These are phyloP conservation scores for Drosophila leontia DNA, from an alignment of 1,140 invertebrate species.

Conservation along the genomic window DNA sequence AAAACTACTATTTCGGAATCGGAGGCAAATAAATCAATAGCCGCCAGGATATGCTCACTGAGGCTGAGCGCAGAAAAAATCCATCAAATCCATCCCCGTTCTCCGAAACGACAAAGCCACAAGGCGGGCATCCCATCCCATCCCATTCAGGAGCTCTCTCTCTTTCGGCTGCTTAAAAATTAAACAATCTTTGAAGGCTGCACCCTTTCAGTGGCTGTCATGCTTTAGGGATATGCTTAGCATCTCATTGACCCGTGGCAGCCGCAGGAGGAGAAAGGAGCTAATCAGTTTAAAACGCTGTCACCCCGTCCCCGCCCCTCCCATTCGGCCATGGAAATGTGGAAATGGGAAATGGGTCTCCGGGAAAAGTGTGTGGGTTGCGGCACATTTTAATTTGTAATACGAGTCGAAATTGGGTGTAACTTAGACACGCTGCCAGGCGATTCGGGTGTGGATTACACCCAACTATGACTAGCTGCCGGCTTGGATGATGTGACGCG, in stretches of 20 bases:
- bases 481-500: slow-evolving; percentile 10
- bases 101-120: slow-evolving; percentile 69
- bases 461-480: slow-evolving; percentile 36
- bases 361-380: slow-evolving; percentile 51
- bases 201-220: slow-evolving; percentile 73
- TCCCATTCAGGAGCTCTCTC: slow-evolving; percentile 19
- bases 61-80: slow-evolving; percentile 50
- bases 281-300: slow-evolving; percentile 78
- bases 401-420: slow-evolving; percentile 82
- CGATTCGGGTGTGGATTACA: slow-evolving; percentile 75
- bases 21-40: slow-evolving; percentile 74
- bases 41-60: slow-evolving; percentile 58
- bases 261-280: slow-evolving; percentile 43
- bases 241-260: slow-evolving; percentile 81
- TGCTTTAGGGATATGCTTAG: slow-evolving; percentile 59
- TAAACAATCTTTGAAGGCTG: slow-evolving; percentile 68
- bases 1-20: slow-evolving; percentile 70
- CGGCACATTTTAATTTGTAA: slow-evolving; percentile 84
- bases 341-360: slow-evolving; percentile 22
- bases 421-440: slow-evolving; percentile 70
- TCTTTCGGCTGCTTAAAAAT: slow-evolving; percentile 66
- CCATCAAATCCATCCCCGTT: slow-evolving; percentile 38
- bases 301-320: slow-evolving; percentile 40
- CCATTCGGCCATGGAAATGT: neutral
- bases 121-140: slow-evolving; percentile 28